Base-by-base conservation (phyloP, 2,797 vertebrate species). In the Salmo trutta region DNA sequence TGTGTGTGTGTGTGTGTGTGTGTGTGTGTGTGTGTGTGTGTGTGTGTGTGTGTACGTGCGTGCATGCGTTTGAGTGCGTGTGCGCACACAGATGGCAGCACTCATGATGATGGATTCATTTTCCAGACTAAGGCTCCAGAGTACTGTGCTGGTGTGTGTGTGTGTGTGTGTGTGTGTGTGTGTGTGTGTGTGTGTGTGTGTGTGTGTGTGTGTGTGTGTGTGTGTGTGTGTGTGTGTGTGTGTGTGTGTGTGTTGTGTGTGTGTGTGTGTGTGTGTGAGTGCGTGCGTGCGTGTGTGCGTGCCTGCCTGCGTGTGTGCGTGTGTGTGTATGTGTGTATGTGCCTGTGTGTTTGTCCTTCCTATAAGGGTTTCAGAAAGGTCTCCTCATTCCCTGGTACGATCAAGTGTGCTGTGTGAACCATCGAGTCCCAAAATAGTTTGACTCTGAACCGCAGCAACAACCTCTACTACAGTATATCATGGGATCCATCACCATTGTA, bases 51-150 rank as follows among this genome's bases (percentile, higher is more conserved):
- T 24, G 5, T 47, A 33, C 33, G 74, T 53, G 73, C 64, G 68
- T 67, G 81, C 66, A 53, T 31, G 29, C 3, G 29, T 24, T 24
- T 24, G 24, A 24, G 29, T 29, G 29, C 29, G 29, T 3, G 29
- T 29, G 29, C 85, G 81, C 77, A 80, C 81, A 71, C 87, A 89
- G 85, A 92, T 89, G 85, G 85, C 79, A 84, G 71, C 70, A 79
- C 71, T 84, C 71, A 88, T 77, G 41, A 87, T 81, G 84, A 89
- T 82, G 79, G 81, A 86, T 86, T 87, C 15, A 79, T 85, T 88
- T 88, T 83, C 69, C 75, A 81, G 80, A 82, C 36, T 14, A 70
- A 29, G 56, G 59, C 24, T 62, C 59, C 59, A 67, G 16, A 79
- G 83, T 77, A 62, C 56, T 67, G 65, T 72, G 54, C 70, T 70